Conservation (phyloP, 2,888 invertebrate genomes). For the Drosophila austrosaltans region DNA sequence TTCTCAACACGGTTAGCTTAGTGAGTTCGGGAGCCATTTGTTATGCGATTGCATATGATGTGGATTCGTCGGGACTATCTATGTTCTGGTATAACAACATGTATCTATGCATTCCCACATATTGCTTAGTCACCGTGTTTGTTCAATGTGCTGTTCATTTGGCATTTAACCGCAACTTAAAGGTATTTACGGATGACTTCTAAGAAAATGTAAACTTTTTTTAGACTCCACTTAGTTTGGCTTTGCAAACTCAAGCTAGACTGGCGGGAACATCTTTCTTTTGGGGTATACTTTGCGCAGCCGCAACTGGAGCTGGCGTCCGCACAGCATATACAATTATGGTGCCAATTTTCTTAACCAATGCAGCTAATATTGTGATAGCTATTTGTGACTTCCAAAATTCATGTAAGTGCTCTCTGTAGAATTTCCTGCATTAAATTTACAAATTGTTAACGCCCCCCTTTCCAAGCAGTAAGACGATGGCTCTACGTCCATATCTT, state of each 20-base stretch:
- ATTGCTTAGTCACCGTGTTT: slow-evolving; percentile 68
- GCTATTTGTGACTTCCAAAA: not conserved
- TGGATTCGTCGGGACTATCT: slow-evolving; percentile 71
- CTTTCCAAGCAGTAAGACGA: not conserved
- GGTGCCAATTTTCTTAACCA: slow-evolving; percentile 51
- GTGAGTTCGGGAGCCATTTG: slow-evolving; percentile 66
- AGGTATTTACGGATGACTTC: slow-evolving; percentile 27
- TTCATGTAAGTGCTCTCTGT: not conserved
- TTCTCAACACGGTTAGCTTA: slow-evolving; percentile 73
- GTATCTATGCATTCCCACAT: slow-evolving; percentile 67
- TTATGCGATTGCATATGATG: slow-evolving; percentile 71
- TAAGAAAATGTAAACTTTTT: not conserved
- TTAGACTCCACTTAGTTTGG: slow-evolving; percentile 71
- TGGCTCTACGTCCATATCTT: not conserved
- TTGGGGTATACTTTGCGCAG: slow-evolving; percentile 71
- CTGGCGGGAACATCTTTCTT: slow-evolving; percentile 74
- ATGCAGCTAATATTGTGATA: not conserved
- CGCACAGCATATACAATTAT: slow-evolving; percentile 72
- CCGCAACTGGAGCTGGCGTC: slow-evolving; percentile 71
- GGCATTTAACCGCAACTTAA: slow-evolving; percentile 59
- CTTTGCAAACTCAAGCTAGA: slow-evolving; percentile 73
- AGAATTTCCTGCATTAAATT: not conserved
- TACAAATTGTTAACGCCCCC: not conserved
- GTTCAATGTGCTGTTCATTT: slow-evolving; percentile 68
- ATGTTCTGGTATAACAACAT: slow-evolving; percentile 77